phyloP scores from a whole-genome alignment of 2,113 vertebrate genomes.

The Mandrillus leucophaeus region DNA sequence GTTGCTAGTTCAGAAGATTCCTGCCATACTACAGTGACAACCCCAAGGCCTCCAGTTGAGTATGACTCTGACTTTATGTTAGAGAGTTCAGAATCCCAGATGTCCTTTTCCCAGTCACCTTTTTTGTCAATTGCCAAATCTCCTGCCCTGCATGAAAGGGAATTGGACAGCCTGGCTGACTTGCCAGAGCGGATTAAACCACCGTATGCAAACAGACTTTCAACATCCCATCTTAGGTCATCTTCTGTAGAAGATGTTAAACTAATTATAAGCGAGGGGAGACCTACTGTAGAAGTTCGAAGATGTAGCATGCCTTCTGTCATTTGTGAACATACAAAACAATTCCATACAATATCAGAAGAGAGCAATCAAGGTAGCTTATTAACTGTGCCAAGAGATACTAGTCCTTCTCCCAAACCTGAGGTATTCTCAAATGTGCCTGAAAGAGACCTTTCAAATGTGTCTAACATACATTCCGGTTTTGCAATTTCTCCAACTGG shows the following conservation, averaged over 20 bases:
- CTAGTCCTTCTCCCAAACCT: constrained; percentile 81
- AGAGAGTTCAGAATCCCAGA: constrained; percentile 94
- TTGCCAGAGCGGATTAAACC: constrained; percentile 85
- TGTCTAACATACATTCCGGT: constrained; percentile 75
- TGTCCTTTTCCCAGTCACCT: constrained; percentile 93
- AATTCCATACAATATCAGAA: constrained; percentile 81
- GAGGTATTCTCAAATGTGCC: constrained; percentile 75
- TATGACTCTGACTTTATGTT: constrained; percentile 93
- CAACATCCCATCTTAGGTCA: constrained; percentile 89
- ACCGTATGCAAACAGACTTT: constrained; percentile 83
- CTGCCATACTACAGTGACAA: constrained; percentile 90
- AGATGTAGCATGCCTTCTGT: constrained; percentile 84
- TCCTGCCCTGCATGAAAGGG: constrained; percentile 90
- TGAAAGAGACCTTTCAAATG: constrained; percentile 80
- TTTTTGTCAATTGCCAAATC: constrained; percentile 92
- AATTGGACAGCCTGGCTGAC: constrained; percentile 88
- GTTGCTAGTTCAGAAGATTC: constrained; percentile 97
- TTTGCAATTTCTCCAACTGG: constrained; percentile 73
- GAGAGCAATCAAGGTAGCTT: constrained; percentile 80
- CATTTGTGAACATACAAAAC: constrained; percentile 84
- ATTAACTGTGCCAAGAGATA: constrained; percentile 59
- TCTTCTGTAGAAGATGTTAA: constrained; percentile 93
- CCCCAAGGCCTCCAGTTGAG: constrained; percentile 88
- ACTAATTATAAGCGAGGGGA: constrained; percentile 86
- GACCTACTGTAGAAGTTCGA: constrained; percentile 84